Evolutionary conservation across 2,113 vertebrate species (phyloP).

Genomic region (Urocynchramus pylzowi): DNA sequence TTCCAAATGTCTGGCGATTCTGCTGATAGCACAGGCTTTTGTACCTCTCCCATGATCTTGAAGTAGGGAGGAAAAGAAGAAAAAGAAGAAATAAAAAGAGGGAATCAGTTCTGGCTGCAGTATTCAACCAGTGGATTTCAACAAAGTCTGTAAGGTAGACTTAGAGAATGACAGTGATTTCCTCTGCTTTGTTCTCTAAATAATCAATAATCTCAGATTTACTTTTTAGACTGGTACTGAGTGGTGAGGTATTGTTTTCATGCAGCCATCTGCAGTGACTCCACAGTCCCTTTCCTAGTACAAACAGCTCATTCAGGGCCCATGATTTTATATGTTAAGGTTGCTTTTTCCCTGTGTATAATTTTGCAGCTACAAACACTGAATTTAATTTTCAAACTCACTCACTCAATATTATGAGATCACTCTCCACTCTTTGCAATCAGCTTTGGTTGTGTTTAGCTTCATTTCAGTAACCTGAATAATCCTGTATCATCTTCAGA

Average conservation of each 20-base stretch:
- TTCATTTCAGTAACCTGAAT: conserved; percentile 9
- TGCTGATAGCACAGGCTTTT: background rate
- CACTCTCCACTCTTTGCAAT: background rate
- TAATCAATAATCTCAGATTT: background rate
- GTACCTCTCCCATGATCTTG: background rate
- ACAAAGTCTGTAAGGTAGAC: background rate
- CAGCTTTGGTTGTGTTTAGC: background rate
- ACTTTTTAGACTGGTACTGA: background rate
- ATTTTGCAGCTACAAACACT: background rate
- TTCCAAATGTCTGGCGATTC: background rate
- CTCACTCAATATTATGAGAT: background rate
- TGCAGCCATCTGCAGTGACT: background rate
- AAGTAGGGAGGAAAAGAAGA: background rate
- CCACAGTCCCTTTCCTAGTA: background rate
- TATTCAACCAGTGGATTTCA: background rate
- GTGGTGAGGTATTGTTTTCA: background rate
- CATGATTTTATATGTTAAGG: background rate
- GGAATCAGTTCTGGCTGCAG: background rate
- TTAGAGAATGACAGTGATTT: background rate
- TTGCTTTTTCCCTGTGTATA: background rate
- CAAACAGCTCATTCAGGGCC: background rate
- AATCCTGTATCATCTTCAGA: background rate
- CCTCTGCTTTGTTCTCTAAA: background rate
- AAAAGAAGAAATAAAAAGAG: background rate
- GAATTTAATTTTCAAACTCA: conserved; percentile 17